Evolutionary conservation across 2,113 vertebrate species (phyloP).

Genomic region (Rhinopomastus cyanomelas): DNA sequence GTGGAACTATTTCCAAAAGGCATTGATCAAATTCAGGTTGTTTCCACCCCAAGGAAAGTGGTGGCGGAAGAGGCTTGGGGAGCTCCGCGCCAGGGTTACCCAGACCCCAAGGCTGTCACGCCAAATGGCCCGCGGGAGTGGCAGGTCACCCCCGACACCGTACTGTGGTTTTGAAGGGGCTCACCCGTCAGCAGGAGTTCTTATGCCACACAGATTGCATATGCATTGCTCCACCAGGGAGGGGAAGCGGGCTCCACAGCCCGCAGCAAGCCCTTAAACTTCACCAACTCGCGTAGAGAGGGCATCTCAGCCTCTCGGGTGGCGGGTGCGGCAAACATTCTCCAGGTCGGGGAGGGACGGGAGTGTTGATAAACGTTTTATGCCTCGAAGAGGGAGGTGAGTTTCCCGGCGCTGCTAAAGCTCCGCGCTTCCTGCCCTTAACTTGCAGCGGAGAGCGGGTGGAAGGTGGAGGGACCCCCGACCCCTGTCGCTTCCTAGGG

Average conservation of each 20-base stretch:
- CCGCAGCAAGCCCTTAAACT: not conserved
- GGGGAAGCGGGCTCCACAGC: not conserved
- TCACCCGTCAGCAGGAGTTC: not conserved
- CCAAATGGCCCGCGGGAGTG: not conserved
- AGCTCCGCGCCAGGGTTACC: accelerated
- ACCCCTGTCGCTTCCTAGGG: not conserved
- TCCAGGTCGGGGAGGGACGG: not conserved
- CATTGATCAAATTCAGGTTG: constrained; percentile 18
- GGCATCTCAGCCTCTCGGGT: too few species aligned
- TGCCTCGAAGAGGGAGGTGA: not conserved
- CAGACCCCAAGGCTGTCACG: not conserved
- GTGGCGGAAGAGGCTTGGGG: not conserved
- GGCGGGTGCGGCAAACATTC: not conserved
- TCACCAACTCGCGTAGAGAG: not conserved
- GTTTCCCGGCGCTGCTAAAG: not conserved
- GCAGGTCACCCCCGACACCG: too few species aligned
- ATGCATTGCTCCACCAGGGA: too few species aligned
- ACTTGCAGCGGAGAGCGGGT: not conserved
- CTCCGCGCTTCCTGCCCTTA: not conserved
- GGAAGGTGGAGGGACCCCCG: not conserved
- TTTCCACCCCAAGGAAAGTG: not conserved
- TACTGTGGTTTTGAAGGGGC: not conserved
- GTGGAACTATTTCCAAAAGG: constrained; percentile 29
- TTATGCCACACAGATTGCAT: not conserved
- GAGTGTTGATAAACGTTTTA: not conserved